These are phyloP conservation scores for Orestias chungarensis DNA, from an alignment of 2,797 vertebrate species.

Conservation along the genomic window DNA sequence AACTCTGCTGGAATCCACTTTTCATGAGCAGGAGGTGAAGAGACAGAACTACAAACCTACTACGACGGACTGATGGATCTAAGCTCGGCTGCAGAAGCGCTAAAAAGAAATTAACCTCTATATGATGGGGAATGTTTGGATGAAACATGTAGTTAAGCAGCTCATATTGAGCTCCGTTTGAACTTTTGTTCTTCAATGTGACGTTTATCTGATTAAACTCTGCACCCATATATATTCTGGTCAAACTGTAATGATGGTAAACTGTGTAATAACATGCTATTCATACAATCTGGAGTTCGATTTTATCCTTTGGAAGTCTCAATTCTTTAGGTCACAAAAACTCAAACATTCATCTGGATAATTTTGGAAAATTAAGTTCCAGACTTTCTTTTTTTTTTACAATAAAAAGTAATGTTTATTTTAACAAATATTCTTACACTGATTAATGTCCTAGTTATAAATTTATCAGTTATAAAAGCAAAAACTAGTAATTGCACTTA, in stretches of 20 bases:
- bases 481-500: not conserved
- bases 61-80: not conserved
- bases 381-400: not conserved
- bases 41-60: not conserved
- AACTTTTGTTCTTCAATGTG: not conserved
- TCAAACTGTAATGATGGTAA: not conserved
- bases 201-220: not conserved
- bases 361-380: not conserved
- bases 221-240: too few relatives aligned
- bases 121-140: constrained; percentile 3
- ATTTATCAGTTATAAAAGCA: not conserved
- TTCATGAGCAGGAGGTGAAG: constrained; percentile 73
- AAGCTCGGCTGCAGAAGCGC: not conserved
- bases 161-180: constrained; percentile 66
- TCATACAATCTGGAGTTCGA: not conserved
- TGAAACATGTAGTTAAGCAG: constrained; percentile 19
- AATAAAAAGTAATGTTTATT: not conserved
- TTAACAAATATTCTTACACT: too few relatives aligned
- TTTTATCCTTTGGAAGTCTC: not conserved
- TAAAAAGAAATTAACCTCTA: constrained; percentile 4
- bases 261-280: not conserved
- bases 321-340: too few relatives aligned
- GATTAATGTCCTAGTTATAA: too few relatives aligned
- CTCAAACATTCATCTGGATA: too few relatives aligned
- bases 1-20: constrained; percentile 97